Evolutionary conservation across 2,797 vertebrate species (phyloP).

Genomic region (Apogon talboti): DNA sequence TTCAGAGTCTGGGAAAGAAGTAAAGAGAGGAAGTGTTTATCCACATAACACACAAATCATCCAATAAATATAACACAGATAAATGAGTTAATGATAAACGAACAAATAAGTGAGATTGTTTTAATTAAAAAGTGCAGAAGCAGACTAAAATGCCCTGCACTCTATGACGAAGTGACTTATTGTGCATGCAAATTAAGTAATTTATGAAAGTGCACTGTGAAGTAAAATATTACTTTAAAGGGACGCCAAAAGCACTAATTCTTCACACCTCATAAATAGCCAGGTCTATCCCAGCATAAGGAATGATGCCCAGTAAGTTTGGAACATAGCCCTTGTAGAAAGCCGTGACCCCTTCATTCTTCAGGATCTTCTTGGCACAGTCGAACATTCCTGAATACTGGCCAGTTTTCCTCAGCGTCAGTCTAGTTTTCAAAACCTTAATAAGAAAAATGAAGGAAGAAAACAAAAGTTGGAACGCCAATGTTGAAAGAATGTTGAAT

Average conservation of each 20-base stretch:
- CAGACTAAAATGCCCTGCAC: neutral
- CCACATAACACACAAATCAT: too few species aligned
- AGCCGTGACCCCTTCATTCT: slow-evolving; percentile 90
- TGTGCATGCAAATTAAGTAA: slow-evolving; percentile 9
- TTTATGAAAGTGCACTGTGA: slow-evolving; percentile 36
- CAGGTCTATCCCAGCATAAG: slow-evolving; percentile 97
- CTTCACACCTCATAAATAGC: slow-evolving; percentile 93
- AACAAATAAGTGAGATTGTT: neutral
- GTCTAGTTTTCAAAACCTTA: slow-evolving; percentile 95
- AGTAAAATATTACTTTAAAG: slow-evolving; percentile 17
- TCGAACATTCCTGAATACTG: slow-evolving; percentile 94
- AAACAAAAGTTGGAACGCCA: neutral
- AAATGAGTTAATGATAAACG: too few species aligned
- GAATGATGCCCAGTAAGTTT: slow-evolving; percentile 97
- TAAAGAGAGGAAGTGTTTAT: neutral
- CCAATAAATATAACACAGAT: too few species aligned
- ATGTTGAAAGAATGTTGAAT: too few species aligned
- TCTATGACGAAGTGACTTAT: slow-evolving; percentile 12
- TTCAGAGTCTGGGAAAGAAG: slow-evolving; percentile 86
- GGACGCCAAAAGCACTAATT: neutral
- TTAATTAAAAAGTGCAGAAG: neutral
- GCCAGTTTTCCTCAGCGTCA: slow-evolving; percentile 95
- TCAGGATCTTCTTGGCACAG: slow-evolving; percentile 95
- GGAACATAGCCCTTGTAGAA: slow-evolving; percentile 98
- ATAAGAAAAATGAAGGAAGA: slow-evolving; percentile 15